phyloP scores from a whole-genome alignment of 2,113 vertebrate species.

The Myotis brandtii region DNA sequence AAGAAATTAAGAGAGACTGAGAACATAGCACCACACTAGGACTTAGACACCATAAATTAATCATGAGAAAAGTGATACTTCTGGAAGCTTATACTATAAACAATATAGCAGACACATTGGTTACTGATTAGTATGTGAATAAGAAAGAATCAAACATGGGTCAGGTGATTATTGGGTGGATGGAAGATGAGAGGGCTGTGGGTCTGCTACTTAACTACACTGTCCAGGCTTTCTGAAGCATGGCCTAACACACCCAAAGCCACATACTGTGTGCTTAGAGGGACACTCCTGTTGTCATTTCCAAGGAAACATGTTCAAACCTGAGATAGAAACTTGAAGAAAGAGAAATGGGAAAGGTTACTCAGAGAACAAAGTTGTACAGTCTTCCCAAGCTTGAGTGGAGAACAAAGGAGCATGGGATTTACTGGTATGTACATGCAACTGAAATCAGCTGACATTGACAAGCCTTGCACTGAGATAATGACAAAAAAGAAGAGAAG shows the following conservation, averaged over 20 bases:
- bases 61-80: background rate
- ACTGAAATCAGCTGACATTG: background rate
- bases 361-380: background rate
- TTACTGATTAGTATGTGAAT: background rate
- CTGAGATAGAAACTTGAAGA: background rate
- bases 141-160: background rate
- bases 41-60: background rate
- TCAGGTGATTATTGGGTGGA: background rate
- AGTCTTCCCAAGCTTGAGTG: background rate
- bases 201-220: background rate
- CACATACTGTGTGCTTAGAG: background rate
- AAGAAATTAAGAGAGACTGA: constrained; percentile 11
- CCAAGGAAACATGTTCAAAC: background rate
- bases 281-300: background rate
- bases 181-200: background rate
- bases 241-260: background rate
- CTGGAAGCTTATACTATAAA: background rate
- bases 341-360: background rate
- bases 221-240: background rate
- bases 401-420: background rate
- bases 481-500: background rate
- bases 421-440: background rate
- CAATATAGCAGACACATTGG: background rate
- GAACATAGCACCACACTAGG: background rate
- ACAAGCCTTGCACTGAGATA: background rate